A percentile compares a stretch with the other conserved stretches of the same genome.
Conservation (phyloP, 2,888 invertebrate species). For the Synergus japonicus region DNA sequence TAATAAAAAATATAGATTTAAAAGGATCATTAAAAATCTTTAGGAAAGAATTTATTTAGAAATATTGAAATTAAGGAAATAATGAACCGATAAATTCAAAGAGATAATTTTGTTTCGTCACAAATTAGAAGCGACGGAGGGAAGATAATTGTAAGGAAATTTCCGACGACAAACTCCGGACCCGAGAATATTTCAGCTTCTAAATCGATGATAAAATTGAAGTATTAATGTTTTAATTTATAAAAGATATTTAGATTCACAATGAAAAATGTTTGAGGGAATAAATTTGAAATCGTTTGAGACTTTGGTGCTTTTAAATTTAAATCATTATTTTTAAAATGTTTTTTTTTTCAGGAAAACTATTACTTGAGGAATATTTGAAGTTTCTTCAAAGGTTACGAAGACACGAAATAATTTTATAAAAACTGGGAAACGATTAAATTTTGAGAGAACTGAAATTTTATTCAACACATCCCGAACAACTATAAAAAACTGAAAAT, state of each 20-base stretch:
- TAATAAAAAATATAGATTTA: too few relatives aligned
- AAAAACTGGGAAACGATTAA: background rate
- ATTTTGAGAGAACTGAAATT: slow-evolving; percentile 2
- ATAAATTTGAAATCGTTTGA: background rate
- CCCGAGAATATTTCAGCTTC: background rate
- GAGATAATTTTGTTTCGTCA: background rate
- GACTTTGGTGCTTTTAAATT: background rate
- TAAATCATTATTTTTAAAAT: background rate
- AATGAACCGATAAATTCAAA: background rate
- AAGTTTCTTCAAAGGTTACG: background rate
- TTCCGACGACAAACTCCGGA: background rate
- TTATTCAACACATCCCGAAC: background rate
- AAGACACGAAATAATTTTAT: background rate
- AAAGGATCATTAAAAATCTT: too few relatives aligned
- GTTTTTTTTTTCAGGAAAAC: background rate
- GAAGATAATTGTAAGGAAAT: background rate
- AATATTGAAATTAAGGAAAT: background rate
- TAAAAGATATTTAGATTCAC: background rate
- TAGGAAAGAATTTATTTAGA: background rate
- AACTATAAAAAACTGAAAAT: slow-evolving; percentile 4
- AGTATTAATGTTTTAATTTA: background rate
- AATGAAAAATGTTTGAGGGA: background rate
- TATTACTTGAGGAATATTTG: background rate
- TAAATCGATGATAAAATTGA: background rate
- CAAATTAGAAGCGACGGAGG: background rate